Evolutionary conservation across 1,140 invertebrate genomes (phyloP).

Genomic region (Pemphigus obesinymphae): DNA sequence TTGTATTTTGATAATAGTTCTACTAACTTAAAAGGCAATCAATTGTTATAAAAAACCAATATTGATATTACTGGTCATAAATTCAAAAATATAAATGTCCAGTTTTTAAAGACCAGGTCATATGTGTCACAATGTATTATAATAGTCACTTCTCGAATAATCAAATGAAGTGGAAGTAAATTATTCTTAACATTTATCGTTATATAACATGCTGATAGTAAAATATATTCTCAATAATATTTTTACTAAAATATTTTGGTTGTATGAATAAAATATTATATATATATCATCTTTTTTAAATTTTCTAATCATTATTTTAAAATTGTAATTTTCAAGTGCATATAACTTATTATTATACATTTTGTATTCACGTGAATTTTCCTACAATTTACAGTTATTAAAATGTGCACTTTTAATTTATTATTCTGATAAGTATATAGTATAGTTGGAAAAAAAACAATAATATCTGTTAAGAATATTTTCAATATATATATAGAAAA

Average conservation of each 20-base stretch:
- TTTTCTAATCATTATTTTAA: background rate
- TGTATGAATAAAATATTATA: background rate
- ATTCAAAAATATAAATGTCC: background rate
- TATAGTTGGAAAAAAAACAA: background rate
- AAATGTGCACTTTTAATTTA: background rate
- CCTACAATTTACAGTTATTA: background rate
- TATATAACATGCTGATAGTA: conserved; percentile 1
- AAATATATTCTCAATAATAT: background rate
- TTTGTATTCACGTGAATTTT: background rate
- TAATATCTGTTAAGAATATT: background rate
- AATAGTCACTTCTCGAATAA: background rate
- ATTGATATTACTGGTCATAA: background rate
- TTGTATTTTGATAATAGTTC: background rate
- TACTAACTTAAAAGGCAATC: background rate
- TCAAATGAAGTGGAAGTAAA: background rate
- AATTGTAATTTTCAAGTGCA: background rate
- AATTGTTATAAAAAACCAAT: conserved; percentile 10
- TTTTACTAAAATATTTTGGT: conserved; percentile 26
- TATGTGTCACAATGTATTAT: background rate
- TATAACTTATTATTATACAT: background rate
- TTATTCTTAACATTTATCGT: background rate
- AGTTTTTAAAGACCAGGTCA: background rate
- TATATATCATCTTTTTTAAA: background rate
- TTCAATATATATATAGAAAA: background rate
- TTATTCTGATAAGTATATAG: background rate